Percentiles rank a stretch among this genome's conserved stretches.
Evolutionary conservation across 1,140 invertebrate species (phyloP).

Genomic region (Oryctes rhinoceros): DNA sequence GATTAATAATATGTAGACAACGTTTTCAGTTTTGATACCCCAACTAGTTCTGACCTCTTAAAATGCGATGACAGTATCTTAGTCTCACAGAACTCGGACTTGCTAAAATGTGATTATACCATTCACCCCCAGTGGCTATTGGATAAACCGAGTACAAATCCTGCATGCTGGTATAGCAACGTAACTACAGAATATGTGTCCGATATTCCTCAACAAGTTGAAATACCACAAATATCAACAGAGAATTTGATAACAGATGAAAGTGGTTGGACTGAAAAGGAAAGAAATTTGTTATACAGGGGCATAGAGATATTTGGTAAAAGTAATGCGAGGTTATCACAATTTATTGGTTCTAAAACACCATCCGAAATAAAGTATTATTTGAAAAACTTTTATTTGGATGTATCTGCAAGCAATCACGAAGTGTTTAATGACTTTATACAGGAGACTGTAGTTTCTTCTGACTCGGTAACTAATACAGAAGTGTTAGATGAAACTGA

Average conservation of each 20-base stretch:
- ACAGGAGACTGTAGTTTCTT: constrained; percentile 40
- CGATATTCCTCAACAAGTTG: constrained; percentile 19
- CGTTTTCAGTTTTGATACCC: constrained; percentile 13
- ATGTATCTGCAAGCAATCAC: constrained; percentile 16
- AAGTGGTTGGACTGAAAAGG: constrained; percentile 65
- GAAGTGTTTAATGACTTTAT: constrained; percentile 28
- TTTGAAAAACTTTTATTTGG: constrained; percentile 60
- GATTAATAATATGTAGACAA: background rate
- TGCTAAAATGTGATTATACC: constrained; percentile 68
- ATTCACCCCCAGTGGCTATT: constrained; percentile 74
- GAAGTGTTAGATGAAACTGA: constrained; percentile 52
- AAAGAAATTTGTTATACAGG: constrained; percentile 67
- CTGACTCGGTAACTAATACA: background rate
- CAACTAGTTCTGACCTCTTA: constrained; percentile 17
- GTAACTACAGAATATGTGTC: background rate
- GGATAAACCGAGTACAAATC: constrained; percentile 65
- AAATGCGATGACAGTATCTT: constrained; percentile 56
- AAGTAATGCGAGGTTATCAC: constrained; percentile 69
- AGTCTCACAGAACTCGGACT: constrained; percentile 64
- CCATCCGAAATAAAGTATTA: constrained; percentile 69
- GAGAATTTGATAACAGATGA: constrained; percentile 58
- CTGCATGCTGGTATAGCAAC: constrained; percentile 58
- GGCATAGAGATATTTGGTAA: constrained; percentile 73
- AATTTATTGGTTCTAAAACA: constrained; percentile 71
- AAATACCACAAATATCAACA: constrained; percentile 46